These are phyloP conservation scores for Pteria penguin DNA, from an alignment of 2,888 invertebrate genomes.

Conservation along the genomic window DNA sequence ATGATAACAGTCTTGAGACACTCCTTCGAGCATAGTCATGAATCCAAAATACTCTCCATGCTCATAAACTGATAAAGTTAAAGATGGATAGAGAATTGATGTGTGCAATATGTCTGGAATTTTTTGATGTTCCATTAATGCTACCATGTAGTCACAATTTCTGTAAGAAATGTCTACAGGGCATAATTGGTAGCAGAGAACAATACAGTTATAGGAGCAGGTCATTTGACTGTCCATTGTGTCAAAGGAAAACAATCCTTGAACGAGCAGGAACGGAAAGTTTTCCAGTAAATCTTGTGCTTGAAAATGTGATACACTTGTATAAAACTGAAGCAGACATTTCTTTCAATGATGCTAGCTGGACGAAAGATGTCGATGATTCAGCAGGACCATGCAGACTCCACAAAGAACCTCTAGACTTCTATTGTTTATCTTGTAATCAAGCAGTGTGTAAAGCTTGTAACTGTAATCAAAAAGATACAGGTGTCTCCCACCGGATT, in stretches of 20 bases:
- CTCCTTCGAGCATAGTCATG: too few species aligned
- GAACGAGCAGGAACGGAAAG: slow-evolving; percentile 38
- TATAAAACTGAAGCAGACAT: slow-evolving; percentile 48
- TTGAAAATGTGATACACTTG: slow-evolving; percentile 56
- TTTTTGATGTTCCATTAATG: slow-evolving; percentile 54
- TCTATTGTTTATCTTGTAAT: slow-evolving; percentile 57
- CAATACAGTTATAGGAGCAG: slow-evolving; percentile 16
- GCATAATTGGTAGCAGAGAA: slow-evolving; percentile 41
- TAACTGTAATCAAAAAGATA: slow-evolving; percentile 33
- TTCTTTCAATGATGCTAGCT: slow-evolving; percentile 54
- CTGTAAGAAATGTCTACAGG: slow-evolving; percentile 56
- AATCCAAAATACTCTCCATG: too few species aligned
- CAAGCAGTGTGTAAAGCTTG: slow-evolving; percentile 51
- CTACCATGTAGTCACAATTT: slow-evolving; percentile 63
- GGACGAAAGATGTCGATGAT: slow-evolving; percentile 50
- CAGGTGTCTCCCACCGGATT: slow-evolving; percentile 44
- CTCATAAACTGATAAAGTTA: too few species aligned
- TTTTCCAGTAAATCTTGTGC: slow-evolving; percentile 52
- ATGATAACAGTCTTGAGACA: too few species aligned
- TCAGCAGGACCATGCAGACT: slow-evolving; percentile 35
- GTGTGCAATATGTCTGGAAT: slow-evolving; percentile 62
- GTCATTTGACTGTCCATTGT: slow-evolving; percentile 58
- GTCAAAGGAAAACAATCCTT: slow-evolving; percentile 46
- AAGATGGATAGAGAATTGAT: slow-evolving; percentile 56
- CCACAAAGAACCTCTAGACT: slow-evolving; percentile 44